Evolutionary conservation across 2,113 vertebrate species (phyloP).

Genomic region (Perccottus glenii): DNA sequence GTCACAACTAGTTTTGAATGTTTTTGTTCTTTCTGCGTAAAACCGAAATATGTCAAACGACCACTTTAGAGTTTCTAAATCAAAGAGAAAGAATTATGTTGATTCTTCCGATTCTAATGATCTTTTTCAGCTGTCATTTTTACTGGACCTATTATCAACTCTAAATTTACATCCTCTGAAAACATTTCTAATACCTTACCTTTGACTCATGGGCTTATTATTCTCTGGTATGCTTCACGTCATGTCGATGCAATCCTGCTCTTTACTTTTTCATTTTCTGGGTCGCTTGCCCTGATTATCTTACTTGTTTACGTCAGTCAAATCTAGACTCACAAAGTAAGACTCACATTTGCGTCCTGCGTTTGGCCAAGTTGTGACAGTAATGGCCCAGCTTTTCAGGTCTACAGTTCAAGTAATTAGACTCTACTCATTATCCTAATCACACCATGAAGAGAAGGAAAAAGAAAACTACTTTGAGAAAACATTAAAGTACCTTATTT

Average conservation of each 20-base stretch:
- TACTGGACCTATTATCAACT: slow-evolving; percentile 22
- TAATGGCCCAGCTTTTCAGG: too few species aligned
- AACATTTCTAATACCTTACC: slow-evolving; percentile 41
- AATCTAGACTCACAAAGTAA: slow-evolving; percentile 19
- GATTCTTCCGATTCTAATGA: slow-evolving; percentile 2
- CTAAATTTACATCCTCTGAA: slow-evolving; percentile 31
- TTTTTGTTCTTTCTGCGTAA: not conserved
- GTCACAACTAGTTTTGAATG: slow-evolving; percentile 8
- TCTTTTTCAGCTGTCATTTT: slow-evolving; percentile 3
- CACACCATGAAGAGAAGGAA: too few species aligned
- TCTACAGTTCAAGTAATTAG: too few species aligned
- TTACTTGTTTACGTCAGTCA: slow-evolving; percentile 14
- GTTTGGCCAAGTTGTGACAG: too few species aligned
- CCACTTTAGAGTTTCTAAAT: not conserved
- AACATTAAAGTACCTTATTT: not conserved
- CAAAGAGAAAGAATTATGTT: not conserved
- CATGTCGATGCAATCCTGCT: slow-evolving; percentile 26
- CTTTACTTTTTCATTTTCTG: slow-evolving; percentile 7
- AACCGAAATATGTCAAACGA: not conserved
- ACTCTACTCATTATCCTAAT: too few species aligned
- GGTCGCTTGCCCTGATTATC: slow-evolving; percentile 6
- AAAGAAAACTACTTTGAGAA: too few species aligned
- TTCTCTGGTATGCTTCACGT: slow-evolving; percentile 23
- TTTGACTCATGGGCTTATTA: slow-evolving; percentile 47
- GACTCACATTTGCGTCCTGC: not conserved